Conservation (phyloP, 2,888 invertebrate species). For the Plebejus anna region DNA sequence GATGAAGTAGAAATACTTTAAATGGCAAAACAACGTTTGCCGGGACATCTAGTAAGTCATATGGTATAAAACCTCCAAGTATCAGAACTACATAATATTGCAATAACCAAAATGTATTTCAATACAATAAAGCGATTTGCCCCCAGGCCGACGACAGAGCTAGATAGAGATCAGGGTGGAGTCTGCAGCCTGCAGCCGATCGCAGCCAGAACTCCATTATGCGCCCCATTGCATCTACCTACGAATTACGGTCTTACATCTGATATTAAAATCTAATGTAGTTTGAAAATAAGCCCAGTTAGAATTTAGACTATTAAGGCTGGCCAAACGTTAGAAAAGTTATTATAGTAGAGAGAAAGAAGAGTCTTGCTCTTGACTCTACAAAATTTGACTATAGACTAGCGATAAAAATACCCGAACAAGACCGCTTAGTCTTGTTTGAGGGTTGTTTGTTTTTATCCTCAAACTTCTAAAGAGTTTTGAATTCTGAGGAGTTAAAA, state of each 20-base stretch:
- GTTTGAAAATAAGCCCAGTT: neutral
- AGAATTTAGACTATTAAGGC: neutral
- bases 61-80: neutral
- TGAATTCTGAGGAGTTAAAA: too few relatives aligned
- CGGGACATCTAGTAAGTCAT: too few relatives aligned
- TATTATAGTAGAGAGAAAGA: too few relatives aligned
- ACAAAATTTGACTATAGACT: too few relatives aligned
- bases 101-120: neutral
- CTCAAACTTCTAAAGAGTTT: too few relatives aligned
- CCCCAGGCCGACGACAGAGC: conserved; percentile 56
- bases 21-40: too few relatives aligned
- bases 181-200: conserved; percentile 68
- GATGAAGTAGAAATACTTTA: too few relatives aligned
- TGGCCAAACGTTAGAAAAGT: neutral
- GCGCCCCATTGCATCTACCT: conserved; percentile 36
- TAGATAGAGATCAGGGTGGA: conserved; percentile 67
- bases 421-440: too few relatives aligned
- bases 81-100: neutral
- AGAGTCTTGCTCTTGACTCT: too few relatives aligned
- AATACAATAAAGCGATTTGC: conserved; percentile 47
- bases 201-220: conserved; percentile 47
- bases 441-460: too few relatives aligned
- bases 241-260: conserved; percentile 14
- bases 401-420: too few relatives aligned
- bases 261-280: conserved; percentile 14